These are phyloP conservation scores for Leptopilina clavipes DNA, from an alignment of 1,140 invertebrate genomes.

Conservation along the genomic window DNA sequence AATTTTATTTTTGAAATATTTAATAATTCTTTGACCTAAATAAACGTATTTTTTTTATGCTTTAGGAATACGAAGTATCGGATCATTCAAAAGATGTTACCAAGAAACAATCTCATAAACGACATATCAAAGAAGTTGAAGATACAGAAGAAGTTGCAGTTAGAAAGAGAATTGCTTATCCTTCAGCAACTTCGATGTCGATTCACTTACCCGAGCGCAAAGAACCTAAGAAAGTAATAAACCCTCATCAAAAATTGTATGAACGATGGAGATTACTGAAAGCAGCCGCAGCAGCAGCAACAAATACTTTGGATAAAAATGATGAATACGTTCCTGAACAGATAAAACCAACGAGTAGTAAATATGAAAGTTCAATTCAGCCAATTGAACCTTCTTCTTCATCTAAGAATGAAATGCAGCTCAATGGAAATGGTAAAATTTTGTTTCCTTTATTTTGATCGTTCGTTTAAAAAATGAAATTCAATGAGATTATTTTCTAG, in stretches of 20 bases:
- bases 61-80: conserved; percentile 68
- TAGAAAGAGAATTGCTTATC: conserved; percentile 69
- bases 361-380: conserved; percentile 28
- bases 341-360: conserved; percentile 39
- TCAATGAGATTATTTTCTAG: conserved; percentile 44
- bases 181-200: conserved; percentile 60
- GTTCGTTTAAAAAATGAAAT: background rate
- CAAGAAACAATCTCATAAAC: conserved; percentile 52
- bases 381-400: conserved; percentile 34
- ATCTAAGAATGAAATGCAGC: conserved; percentile 50
- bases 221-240: conserved; percentile 62
- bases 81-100: conserved; percentile 62
- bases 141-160: conserved; percentile 62
- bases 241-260: conserved; percentile 69
- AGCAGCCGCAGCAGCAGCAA: conserved; percentile 56
- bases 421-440: conserved; percentile 65
- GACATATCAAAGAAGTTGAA: conserved; percentile 51
- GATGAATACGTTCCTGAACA: conserved; percentile 38
- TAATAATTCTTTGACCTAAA: too few relatives aligned
- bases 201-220: conserved; percentile 56
- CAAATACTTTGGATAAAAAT: conserved; percentile 56
- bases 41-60: too few relatives aligned
- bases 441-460: conserved; percentile 20
- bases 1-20: background rate
- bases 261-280: conserved; percentile 69